A percentile compares a stretch with the other conserved stretches of the same genome.
These are phyloP conservation scores for Nyctalus aviator DNA, from an alignment of 2,797 vertebrate genomes.

Conservation along the genomic window DNA sequence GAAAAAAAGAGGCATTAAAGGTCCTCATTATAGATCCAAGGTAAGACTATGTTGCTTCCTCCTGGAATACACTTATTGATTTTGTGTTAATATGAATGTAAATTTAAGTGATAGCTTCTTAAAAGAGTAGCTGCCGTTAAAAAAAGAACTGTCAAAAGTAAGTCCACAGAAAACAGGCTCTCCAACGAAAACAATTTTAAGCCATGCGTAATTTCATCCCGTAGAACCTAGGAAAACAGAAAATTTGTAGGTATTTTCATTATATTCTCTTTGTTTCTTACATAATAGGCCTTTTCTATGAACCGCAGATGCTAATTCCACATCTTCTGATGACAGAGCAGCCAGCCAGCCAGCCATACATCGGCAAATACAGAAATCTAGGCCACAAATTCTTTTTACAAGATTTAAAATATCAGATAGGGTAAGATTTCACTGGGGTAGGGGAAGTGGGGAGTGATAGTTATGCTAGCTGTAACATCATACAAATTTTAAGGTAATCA, in stretches of 20 bases:
- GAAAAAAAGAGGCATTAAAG: neutral
- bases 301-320: conserved; percentile 44
- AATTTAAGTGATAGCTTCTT: conserved; percentile 55
- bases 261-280: conserved; percentile 59
- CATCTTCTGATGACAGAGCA: neutral
- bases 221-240: conserved; percentile 45
- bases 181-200: conserved; percentile 50
- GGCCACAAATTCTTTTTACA: conserved; percentile 69
- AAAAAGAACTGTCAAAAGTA: conserved; percentile 36
- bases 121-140: neutral
- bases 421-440: neutral
- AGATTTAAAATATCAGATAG: conserved; percentile 65
- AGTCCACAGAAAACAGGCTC: conserved; percentile 43
- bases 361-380: conserved; percentile 64
- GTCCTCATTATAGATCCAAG: neutral
- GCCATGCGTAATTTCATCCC: conserved; percentile 5
- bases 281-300: conserved; percentile 60
- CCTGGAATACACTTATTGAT: conserved; percentile 28
- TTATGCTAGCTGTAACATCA: neutral
- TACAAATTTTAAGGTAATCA: conserved; percentile 57
- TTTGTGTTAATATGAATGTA: conserved; percentile 51
- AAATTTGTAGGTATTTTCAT: conserved; percentile 12
- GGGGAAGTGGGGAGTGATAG: neutral
- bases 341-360: neutral
- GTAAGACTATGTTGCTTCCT: conserved; percentile 10